These are phyloP conservation scores for Drosophila planitibia DNA, from an alignment of 2,888 invertebrate species.

Conservation along the genomic window DNA sequence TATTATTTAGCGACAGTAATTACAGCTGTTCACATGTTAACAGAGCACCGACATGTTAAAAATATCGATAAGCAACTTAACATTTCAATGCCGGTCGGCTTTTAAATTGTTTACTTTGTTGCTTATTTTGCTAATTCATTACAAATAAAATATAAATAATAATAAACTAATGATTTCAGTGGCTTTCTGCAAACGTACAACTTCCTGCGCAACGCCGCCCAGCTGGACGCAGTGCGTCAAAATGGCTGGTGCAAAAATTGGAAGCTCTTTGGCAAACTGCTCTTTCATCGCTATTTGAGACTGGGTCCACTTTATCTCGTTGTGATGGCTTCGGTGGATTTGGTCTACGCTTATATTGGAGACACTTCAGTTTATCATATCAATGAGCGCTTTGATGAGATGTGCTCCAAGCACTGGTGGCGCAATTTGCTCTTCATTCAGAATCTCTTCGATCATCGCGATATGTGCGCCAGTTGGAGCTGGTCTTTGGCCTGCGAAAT, in stretches of 20 bases:
- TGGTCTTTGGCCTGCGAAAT: slow-evolving; percentile 86
- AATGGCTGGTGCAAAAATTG: slow-evolving; percentile 74
- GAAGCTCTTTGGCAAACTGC: slow-evolving; percentile 78
- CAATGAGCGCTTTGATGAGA: slow-evolving; percentile 84
- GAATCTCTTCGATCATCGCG: slow-evolving; percentile 83
- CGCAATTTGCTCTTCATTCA: slow-evolving; percentile 85
- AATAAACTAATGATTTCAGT: slow-evolving; percentile 51
- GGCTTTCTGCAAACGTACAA: slow-evolving; percentile 84
- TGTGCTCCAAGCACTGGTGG: slow-evolving; percentile 85
- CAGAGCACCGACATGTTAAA: no score
- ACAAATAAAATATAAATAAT: neutral
- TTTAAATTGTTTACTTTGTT: neutral
- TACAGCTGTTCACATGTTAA: neutral
- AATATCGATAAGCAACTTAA: neutral
- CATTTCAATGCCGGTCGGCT: neutral
- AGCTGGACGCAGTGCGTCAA: slow-evolving; percentile 75
- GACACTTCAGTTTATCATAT: slow-evolving; percentile 85
- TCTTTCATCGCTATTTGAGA: slow-evolving; percentile 84
- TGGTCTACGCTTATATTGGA: slow-evolving; percentile 82
- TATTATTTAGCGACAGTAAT: neutral
- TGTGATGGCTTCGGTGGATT: slow-evolving; percentile 82
- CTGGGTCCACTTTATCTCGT: slow-evolving; percentile 84
- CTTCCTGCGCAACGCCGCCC: slow-evolving; percentile 81
- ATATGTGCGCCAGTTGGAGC: slow-evolving; percentile 85
- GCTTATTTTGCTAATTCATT: neutral